These are phyloP conservation scores for Chinchilla lanigera DNA, from an alignment of 2,113 vertebrate genomes.

Conservation along the genomic window DNA sequence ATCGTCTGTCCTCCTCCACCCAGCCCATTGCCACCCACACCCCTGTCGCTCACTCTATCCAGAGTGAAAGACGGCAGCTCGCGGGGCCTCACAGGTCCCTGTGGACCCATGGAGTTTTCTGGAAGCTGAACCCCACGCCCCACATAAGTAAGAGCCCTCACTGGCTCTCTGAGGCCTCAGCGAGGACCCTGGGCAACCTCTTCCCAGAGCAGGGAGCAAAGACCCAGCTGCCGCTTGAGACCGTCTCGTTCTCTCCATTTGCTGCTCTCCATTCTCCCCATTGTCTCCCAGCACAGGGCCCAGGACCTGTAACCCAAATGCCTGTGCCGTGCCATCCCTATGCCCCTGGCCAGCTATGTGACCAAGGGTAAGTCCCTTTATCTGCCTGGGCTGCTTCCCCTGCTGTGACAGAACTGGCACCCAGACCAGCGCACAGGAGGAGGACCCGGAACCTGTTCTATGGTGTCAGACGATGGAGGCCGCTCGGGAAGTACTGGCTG, in stretches of 20 bases:
- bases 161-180: not conserved
- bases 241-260: fast-evolving
- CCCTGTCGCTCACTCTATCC: not conserved
- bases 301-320: not conserved
- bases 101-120: not conserved
- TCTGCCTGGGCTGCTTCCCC: not conserved
- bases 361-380: not conserved
- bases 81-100: not conserved
- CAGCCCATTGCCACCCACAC: not conserved
- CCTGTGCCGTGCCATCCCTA: not conserved
- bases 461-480: fast-evolving
- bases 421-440: not conserved
- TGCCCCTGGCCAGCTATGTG: not conserved
- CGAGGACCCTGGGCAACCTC: not conserved
- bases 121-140: not conserved
- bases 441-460: fast-evolving
- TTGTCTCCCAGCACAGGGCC: not conserved
- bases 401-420: not conserved
- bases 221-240: not conserved
- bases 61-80: not conserved
- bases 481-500: not conserved
- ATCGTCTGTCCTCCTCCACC: not conserved
- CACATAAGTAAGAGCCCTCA: not conserved
- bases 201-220: not conserved
- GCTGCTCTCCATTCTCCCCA: not conserved